A percentile compares a stretch with the other conserved stretches of the same genome.
Conservation (phyloP, 1,140 invertebrate species). For the Lepidurus packardi region DNA sequence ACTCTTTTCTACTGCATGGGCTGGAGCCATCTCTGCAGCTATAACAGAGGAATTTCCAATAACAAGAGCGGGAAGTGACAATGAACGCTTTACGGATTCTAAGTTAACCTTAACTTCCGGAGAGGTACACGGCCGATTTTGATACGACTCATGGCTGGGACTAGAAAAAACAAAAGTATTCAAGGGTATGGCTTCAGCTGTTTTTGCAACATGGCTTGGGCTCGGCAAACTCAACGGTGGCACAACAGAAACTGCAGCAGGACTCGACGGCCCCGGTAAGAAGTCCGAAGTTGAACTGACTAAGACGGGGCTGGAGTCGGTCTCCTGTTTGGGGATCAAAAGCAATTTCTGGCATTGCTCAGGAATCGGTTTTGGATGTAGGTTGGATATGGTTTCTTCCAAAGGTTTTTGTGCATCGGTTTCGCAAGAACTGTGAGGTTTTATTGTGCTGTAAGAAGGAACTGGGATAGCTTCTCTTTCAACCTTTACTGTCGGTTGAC, state of each 20-base stretch:
- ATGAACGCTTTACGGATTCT: too few species aligned
- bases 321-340: not conserved
- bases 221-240: not conserved
- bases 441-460: not conserved
- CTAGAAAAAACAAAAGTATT: not conserved
- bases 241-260: not conserved
- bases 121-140: not conserved
- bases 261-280: not conserved
- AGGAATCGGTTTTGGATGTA: not conserved
- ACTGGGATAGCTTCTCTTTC: slow-evolving; percentile 17
- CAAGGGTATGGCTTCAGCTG: not conserved
- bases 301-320: not conserved
- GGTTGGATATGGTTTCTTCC: not conserved
- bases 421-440: not conserved
- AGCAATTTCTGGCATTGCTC: too few species aligned
- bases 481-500: slow-evolving; percentile 8
- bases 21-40: not conserved
- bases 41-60: not conserved
- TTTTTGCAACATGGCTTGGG: not conserved
- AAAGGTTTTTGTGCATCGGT: not conserved
- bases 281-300: not conserved
- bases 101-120: too few species aligned
- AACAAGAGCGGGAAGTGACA: too few species aligned
- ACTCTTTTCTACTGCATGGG: not conserved
- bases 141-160: not conserved